Evolutionary conservation across 1,140 invertebrate genomes (phyloP), one percentile per base, ranked within the genome.

Genomic region (Drosophila cardini): DNA sequence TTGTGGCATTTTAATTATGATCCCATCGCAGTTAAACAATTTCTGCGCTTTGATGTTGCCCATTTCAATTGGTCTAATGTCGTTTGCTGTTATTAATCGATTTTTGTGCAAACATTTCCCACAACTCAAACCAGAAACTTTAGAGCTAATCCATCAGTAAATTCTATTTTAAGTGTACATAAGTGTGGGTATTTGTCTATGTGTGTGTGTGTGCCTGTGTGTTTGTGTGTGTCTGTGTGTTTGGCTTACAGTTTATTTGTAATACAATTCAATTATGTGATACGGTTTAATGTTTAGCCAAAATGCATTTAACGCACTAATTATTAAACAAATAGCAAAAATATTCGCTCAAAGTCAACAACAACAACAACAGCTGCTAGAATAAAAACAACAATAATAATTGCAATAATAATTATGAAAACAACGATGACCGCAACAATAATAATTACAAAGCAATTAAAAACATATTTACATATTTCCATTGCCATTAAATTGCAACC

Each of bases 391-490:
- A 45, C 40, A 72, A 46, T 15, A 34, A 63, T 36, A 68, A 13
- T 34, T 16, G 2, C 34, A 42, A 64, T 32, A 67, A 53, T 32
- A 72, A 48, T 45, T 9, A 8, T 15, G 16, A 45, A 18, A 50
- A 57, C 2, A 48, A 40, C 53, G 36, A 50, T 0, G 7, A 71
- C 79, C 79, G 38, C 80, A 83, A 78, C 65, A 75, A 82, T 83
- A 84, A 83, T 76, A 79, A 83, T 84, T 83, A 76, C 76, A 83
- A 79, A 79, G 61, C 80, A 83, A 83, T 83, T 83, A 83, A 79
- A 79, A 63, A 76, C 76, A 72, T 84, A 84, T 83, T 84, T 84
- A 84, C 67, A 84, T 75, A 75, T 79, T 78, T 60, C 57, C 75
- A 69, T 73, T 76, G 64, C 58, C 71, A 79, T 64, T 52, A 68